Conservation (phyloP, 1,140 invertebrate genomes). For the Brachionus rubens region DNA sequence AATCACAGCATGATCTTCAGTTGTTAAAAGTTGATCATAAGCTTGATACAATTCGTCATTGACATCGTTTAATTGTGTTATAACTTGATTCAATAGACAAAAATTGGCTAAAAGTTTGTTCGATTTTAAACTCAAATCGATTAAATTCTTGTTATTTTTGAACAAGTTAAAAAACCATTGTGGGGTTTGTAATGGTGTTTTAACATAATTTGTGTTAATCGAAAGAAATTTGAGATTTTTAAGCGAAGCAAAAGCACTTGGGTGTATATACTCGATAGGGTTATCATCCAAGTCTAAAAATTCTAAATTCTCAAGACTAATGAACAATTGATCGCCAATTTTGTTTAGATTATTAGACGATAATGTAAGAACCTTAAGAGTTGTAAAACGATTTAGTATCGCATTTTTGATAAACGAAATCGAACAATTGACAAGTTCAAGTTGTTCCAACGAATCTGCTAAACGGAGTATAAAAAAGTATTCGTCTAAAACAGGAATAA, state of each 20-base stretch:
- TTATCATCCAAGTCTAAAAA: conserved; percentile 12
- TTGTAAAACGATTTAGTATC: background rate
- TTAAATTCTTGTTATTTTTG: background rate
- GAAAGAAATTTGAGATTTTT: background rate
- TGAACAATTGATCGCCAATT: background rate
- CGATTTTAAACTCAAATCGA: background rate
- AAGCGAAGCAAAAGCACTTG: background rate
- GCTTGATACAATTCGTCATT: background rate
- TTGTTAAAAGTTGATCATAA: background rate
- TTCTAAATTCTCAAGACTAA: background rate
- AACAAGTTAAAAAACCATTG: conserved; percentile 4
- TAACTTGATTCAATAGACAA: background rate
- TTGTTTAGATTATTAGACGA: conserved; percentile 3
- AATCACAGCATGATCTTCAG: background rate
- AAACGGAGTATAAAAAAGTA: background rate
- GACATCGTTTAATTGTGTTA: background rate
- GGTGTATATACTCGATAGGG: conserved; percentile 7
- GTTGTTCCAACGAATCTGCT: background rate
- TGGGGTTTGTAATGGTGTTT: background rate
- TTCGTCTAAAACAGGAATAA: conserved; percentile 6
- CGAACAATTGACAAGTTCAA: conserved; percentile 16
- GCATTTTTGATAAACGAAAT: background rate
- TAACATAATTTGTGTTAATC: background rate
- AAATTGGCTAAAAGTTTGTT: background rate
- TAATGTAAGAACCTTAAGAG: conserved; percentile 6